Conservation (phyloP, 2,888 invertebrate genomes). For the Palloptera scutellata region DNA sequence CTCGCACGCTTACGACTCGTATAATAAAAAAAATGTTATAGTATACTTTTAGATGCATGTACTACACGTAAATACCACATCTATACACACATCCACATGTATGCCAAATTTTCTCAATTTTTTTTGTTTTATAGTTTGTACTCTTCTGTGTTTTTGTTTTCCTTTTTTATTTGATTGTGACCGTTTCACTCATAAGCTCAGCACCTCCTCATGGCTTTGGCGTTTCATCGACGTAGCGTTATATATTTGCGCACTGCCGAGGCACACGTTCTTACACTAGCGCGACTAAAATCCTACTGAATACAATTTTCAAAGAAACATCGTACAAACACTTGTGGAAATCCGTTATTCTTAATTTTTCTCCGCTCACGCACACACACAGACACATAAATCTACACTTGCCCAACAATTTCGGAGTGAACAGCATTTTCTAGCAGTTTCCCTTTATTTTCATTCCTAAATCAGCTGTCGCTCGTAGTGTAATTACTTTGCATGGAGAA, state of each 20-base stretch:
- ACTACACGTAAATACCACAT: not conserved
- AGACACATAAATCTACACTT: conserved; percentile 5
- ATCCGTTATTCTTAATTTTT: not conserved
- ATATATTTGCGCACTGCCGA: not conserved
- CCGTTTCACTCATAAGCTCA: not conserved
- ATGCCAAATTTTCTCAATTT: no score
- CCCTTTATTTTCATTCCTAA: conserved; percentile 9
- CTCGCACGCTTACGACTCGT: not conserved
- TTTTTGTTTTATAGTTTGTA: conserved; percentile 17
- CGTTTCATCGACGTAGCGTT: not conserved
- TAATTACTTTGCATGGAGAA: conserved; percentile 13
- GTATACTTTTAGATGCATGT: no score
- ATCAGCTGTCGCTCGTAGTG: conserved; percentile 24
- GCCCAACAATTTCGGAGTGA: conserved; percentile 22
- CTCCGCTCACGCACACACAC: not conserved
- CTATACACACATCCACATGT: not conserved
- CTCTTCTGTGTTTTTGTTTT: conserved; percentile 14
- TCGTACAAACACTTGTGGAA: conserved; percentile 28
- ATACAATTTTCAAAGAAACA: not conserved
- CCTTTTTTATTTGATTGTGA: conserved; percentile 16
- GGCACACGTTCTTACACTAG: conserved; percentile 23
- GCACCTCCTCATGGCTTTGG: not conserved
- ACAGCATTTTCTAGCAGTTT: conserved; percentile 25
- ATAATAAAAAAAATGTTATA: no score
- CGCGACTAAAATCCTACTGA: conserved; percentile 30